A percentile compares a stretch with the other conserved stretches of the same genome.
phyloP scores from a whole-genome alignment of 2,113 vertebrate species.

The Gadus macrocephalus region DNA sequence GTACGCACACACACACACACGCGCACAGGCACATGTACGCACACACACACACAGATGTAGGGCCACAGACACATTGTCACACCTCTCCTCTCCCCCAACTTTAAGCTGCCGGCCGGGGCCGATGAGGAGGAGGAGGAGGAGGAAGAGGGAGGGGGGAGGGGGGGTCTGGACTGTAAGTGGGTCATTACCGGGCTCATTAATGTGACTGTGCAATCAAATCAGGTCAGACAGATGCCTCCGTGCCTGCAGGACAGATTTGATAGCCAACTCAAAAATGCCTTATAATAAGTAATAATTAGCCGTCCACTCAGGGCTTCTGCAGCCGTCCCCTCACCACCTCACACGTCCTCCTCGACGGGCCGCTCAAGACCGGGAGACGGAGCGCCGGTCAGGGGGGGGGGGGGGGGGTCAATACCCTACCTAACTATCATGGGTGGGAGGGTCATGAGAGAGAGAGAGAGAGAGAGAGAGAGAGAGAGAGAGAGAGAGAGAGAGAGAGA shows the following conservation, averaged over 20 bases:
- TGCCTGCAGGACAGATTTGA: conserved; percentile 63
- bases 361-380: conserved; percentile 53
- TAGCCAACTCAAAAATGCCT: conserved; percentile 63
- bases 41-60: not conserved
- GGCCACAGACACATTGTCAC: too few species aligned
- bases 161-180: conserved; percentile 48
- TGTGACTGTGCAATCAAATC: conserved; percentile 68
- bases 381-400: conserved; percentile 25
- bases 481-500: too few species aligned
- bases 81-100: not conserved
- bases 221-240: conserved; percentile 68
- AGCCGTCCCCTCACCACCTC: conserved; percentile 48
- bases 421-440: too few species aligned
- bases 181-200: conserved; percentile 69
- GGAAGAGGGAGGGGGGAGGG: conserved; percentile 13
- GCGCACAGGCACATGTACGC: conserved; percentile 18
- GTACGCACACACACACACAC: too few species aligned
- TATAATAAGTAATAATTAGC: conserved; percentile 71
- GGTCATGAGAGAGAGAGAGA: too few species aligned
- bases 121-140: conserved; percentile 11
- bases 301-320: conserved; percentile 62
- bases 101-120: conserved; percentile 15
- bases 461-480: too few species aligned
- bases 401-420: too few species aligned
- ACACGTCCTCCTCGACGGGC: conserved; percentile 56